Conservation (phyloP, 2,888 invertebrate species). For the Melieria picta region DNA sequence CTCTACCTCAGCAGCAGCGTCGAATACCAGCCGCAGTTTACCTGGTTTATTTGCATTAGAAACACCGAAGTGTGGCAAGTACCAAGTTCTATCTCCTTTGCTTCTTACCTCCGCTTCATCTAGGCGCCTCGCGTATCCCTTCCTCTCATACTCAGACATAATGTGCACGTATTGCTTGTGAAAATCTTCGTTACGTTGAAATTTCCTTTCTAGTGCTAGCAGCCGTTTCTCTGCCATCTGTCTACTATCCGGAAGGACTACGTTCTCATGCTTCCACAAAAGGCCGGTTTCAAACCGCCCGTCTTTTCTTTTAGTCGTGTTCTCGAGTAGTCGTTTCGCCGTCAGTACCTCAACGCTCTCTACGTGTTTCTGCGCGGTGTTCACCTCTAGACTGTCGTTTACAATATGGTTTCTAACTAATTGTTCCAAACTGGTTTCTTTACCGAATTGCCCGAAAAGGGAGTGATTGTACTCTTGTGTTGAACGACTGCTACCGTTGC, state of each 20-base stretch:
- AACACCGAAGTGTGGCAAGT: constrained; percentile 46
- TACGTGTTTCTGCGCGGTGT: background rate
- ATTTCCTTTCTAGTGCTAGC: constrained; percentile 39
- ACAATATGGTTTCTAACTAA: constrained; percentile 10
- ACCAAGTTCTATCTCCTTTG: constrained; percentile 42
- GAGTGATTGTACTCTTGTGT: background rate
- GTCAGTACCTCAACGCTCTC: constrained; percentile 12
- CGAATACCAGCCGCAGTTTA: constrained; percentile 51
- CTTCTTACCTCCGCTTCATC: constrained; percentile 31
- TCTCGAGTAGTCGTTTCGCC: constrained; percentile 18
- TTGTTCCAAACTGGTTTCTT: background rate
- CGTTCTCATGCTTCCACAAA: constrained; percentile 28
- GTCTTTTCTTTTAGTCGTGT: constrained; percentile 18
- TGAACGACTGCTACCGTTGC: background rate
- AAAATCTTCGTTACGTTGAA: constrained; percentile 33
- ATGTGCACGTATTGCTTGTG: constrained; percentile 31
- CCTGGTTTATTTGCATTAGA: constrained; percentile 48
- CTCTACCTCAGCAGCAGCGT: constrained; percentile 48
- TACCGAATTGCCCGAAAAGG: background rate
- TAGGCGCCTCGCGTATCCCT: constrained; percentile 43
- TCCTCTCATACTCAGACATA: constrained; percentile 39
- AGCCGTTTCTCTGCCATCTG: constrained; percentile 40
- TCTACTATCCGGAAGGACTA: constrained; percentile 28
- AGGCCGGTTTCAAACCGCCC: constrained; percentile 30
- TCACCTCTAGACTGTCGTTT: background rate